phyloP scores from a whole-genome alignment of 64 coral and sea anemone species.

The Porites australiensis region DNA sequence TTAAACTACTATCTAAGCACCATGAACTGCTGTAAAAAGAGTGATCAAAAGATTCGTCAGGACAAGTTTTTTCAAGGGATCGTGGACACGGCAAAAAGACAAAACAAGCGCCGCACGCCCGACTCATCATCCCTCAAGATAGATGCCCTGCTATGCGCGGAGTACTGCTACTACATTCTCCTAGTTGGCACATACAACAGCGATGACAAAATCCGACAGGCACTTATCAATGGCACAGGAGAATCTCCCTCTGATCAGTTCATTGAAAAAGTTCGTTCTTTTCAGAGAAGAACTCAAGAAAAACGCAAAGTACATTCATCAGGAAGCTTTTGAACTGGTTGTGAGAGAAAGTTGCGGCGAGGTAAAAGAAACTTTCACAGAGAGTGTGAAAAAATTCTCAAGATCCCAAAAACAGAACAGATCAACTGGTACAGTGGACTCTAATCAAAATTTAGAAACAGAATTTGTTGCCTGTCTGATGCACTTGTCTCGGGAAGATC shows the following conservation, averaged over 20 bases:
- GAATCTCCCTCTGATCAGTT: not conserved
- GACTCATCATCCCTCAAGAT: not conserved
- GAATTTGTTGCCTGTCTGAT: slow-evolving; percentile 20
- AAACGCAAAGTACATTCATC: not conserved
- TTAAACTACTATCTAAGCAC: slow-evolving; percentile 62
- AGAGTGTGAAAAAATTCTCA: not conserved
- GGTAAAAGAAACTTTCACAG: not conserved
- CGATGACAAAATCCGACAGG: not conserved
- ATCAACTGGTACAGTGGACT: not conserved
- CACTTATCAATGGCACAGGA: not conserved
- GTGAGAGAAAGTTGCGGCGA: not conserved
- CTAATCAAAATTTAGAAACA: not conserved
- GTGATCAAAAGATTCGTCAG: slow-evolving; percentile 37
- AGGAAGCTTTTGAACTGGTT: slow-evolving; percentile 45
- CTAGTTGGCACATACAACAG: not conserved
- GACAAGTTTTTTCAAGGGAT: slow-evolving; percentile 31
- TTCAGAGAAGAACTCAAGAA: not conserved
- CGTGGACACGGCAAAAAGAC: slow-evolving; percentile 18
- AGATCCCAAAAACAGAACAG: not conserved
- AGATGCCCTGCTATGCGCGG: slow-evolving; percentile 55
- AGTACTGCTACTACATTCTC: slow-evolving; percentile 54
- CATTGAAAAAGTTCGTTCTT: not conserved
- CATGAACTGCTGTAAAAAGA: not conserved
- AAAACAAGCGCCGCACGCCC: not conserved
- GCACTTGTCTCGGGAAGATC: not conserved